A percentile compares a stretch with the other conserved stretches of the same genome.
phyloP scores from a whole-genome alignment of 2,113 vertebrate species.

The Pelecanus crispus region DNA sequence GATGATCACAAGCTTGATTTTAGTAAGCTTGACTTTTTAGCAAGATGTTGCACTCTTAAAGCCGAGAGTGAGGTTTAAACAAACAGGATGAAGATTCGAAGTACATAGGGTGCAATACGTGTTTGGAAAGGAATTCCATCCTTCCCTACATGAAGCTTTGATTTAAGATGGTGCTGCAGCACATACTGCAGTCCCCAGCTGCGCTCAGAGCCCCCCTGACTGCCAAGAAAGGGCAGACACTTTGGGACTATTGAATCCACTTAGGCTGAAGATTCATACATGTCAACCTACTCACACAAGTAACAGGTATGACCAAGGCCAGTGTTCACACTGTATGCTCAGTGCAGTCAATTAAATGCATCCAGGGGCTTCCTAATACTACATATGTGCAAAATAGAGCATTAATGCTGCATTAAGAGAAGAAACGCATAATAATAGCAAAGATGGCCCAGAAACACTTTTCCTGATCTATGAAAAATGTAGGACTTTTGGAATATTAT shows the following conservation, averaged over 20 bases:
- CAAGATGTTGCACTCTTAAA: neutral
- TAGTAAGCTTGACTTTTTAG: neutral
- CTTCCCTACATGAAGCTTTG: neutral
- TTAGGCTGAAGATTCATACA: neutral
- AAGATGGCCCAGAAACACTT: neutral
- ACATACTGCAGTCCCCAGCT: neutral
- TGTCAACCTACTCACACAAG: too few relatives aligned
- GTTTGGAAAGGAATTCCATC: neutral
- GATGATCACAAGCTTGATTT: neutral
- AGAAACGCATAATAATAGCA: neutral
- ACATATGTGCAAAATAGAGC: accelerated
- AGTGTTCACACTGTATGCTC: neutral
- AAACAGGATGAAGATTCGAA: neutral
- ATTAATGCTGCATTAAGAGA: neutral
- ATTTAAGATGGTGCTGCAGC: neutral
- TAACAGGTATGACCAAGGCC: neutral
- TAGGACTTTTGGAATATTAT: neutral
- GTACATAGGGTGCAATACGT: accelerated
- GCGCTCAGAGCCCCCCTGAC: neutral
- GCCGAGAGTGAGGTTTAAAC: neutral
- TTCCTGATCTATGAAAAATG: neutral
- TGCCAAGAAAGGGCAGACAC: neutral
- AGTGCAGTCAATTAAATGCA: neutral
- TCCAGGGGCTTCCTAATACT: neutral
- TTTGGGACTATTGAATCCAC: neutral